These are phyloP conservation scores for Mesocentrotus franciscanus DNA, from an alignment of 53 echinoderm and acorn worm genomes.

Conservation along the genomic window DNA sequence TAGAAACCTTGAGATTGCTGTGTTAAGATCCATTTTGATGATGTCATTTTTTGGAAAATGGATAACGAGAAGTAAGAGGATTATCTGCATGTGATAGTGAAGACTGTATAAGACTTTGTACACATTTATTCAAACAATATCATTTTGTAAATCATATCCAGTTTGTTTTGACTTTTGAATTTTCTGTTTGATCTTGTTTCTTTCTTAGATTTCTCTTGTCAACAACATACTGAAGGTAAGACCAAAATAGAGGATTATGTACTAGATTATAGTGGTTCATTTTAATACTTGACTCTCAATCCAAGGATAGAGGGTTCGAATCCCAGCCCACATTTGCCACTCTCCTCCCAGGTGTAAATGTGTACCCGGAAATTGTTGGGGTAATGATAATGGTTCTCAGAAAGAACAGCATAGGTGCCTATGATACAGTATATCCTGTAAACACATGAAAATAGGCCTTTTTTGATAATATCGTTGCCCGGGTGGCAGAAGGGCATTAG, in stretches of 20 bases:
- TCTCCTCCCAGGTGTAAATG: too few species aligned
- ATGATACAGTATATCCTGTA: too few species aligned
- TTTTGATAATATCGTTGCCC: too few species aligned
- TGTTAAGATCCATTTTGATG: not conserved
- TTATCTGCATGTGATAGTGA: not conserved
- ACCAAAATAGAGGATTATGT: not conserved
- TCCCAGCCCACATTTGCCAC: too few species aligned
- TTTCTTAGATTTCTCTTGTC: conserved; percentile 84
- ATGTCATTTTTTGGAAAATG: not conserved
- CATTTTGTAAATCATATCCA: not conserved
- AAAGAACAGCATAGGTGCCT: too few species aligned
- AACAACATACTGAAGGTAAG: conserved; percentile 97
- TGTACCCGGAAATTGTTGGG: too few species aligned
- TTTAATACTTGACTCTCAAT: not conserved
- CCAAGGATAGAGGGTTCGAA: too few species aligned
- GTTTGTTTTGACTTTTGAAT: not conserved
- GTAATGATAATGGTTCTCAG: too few species aligned
- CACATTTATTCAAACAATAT: not conserved
- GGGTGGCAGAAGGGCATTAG: too few species aligned
- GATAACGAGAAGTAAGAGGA: not conserved
- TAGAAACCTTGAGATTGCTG: not conserved
- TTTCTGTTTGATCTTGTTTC: conserved; percentile 7
- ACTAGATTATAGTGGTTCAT: not conserved
- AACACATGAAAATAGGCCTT: too few species aligned
- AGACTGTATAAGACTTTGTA: not conserved